Base-by-base conservation (phyloP, 2,797 vertebrate species). In the Lithobates sylvaticus region DNA sequence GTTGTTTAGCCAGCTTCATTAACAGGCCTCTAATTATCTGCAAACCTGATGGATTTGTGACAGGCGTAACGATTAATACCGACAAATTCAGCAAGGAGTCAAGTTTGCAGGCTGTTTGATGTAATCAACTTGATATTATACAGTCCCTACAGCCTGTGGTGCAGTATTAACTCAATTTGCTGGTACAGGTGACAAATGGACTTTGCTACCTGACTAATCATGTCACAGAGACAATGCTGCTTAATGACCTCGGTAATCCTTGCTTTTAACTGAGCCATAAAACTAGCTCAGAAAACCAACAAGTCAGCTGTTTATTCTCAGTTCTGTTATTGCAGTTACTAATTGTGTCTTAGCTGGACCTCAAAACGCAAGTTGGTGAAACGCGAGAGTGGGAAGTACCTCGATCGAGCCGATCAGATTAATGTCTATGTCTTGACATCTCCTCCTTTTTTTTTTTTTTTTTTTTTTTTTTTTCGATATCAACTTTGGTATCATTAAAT, bases 201-300 rank as follows among this genome's bases (percentile, higher is more conserved):
- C 97, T 98, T 97, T 97, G 97, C 96, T 98, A 98, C 97, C 97
- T 98, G 98, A 98, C 97, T 99, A 98, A 99, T 98, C 97, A 98
- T 96, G 96, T 98, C 96, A 97, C 94, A 91, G 94, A 97, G 96
- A 98, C 97, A 97, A 97, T 97, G 95, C 96, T 92, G 96, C 96
- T 96, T 99, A 98, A 98, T 99, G 98, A 98, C 97, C 97, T 97
- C 94, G 85, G 96, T 95, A 94, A 97, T 96, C 93, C 96, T 93
- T 92, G 91, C 94, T 97, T 95, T 96, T 96, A 97, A 96, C 95
- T 92, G 94, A 91, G 95, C 94, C 92, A 91, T 94, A 94, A 95
- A 93, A 93, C 94, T 90, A 89, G 90, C 92, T 86, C 88, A 85
- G 91, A 91, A 93, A 91, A 93, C 90, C 92, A 92, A 86, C 92